Evolutionary conservation across 2,797 vertebrate species (phyloP).

Genomic region (Rhinogobio ventralis): DNA sequence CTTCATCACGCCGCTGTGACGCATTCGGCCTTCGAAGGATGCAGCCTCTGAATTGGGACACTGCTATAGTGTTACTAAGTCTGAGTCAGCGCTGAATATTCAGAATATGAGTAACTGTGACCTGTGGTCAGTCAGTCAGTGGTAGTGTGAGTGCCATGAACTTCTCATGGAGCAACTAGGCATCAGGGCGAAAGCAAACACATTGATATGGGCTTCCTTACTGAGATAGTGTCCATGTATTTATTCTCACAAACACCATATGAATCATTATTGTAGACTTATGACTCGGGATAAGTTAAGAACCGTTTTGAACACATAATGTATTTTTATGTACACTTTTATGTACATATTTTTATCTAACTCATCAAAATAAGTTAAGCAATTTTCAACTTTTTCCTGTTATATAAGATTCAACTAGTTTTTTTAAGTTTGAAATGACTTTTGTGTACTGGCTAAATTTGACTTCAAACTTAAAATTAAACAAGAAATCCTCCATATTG

Average conservation of each 20-base stretch:
- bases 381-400: too few species aligned
- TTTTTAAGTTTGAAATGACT: too few species aligned
- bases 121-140: conserved; percentile 4
- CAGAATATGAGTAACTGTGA: conserved; percentile 31
- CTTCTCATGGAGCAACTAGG: neutral
- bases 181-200: neutral
- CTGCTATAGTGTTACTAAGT: neutral
- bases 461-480: neutral
- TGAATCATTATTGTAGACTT: neutral
- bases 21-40: neutral
- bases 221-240: neutral
- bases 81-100: conserved; percentile 8
- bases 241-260: neutral
- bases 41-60: too few species aligned
- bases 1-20: neutral
- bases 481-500: neutral
- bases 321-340: neutral
- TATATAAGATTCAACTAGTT: neutral
- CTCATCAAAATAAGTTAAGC: neutral
- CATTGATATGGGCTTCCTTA: neutral
- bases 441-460: neutral
- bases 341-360: neutral
- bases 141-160: neutral
- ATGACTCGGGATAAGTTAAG: neutral
- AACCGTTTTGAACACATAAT: neutral